Percentiles rank a stretch among this genome's conserved stretches.
These are phyloP conservation scores for Chlorops oryzae DNA, from an alignment of 1,140 invertebrate species.

Conservation along the genomic window DNA sequence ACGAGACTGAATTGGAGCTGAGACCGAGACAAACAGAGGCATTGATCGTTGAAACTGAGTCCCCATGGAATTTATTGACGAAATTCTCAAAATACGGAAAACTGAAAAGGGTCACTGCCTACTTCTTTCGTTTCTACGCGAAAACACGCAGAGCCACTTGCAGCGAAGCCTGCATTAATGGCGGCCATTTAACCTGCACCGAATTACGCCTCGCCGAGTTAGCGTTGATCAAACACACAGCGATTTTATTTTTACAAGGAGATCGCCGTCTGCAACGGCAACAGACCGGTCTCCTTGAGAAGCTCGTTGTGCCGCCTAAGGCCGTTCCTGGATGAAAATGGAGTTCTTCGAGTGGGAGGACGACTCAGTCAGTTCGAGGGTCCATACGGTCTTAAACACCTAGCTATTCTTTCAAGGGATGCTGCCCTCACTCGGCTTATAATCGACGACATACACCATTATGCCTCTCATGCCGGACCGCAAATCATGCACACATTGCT, in stretches of 20 bases:
- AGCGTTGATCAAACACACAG: too few species aligned
- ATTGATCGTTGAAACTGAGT: too few species aligned
- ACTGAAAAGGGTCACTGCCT: neutral
- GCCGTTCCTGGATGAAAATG: conserved; percentile 3
- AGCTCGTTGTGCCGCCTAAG: neutral
- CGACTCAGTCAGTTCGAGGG: neutral
- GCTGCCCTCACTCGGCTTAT: neutral
- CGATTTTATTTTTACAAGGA: neutral
- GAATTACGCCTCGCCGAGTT: too few species aligned
- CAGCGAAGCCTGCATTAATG: too few species aligned
- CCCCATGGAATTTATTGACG: too few species aligned
- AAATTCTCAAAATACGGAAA: neutral
- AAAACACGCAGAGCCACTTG: too few species aligned
- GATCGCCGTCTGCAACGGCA: neutral
- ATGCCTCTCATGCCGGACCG: too few species aligned
- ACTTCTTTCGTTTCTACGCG: too few species aligned
- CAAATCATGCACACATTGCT: too few species aligned
- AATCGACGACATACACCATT: neutral
- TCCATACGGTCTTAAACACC: neutral
- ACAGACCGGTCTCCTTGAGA: neutral
- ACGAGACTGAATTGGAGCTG: neutral
- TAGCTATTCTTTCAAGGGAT: neutral
- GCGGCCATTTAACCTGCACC: too few species aligned
- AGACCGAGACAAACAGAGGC: too few species aligned
- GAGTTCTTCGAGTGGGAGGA: conserved; percentile 4